Evolutionary conservation across 2,888 invertebrate species (phyloP).

Genomic region (Diachrysia chrysitis): DNA sequence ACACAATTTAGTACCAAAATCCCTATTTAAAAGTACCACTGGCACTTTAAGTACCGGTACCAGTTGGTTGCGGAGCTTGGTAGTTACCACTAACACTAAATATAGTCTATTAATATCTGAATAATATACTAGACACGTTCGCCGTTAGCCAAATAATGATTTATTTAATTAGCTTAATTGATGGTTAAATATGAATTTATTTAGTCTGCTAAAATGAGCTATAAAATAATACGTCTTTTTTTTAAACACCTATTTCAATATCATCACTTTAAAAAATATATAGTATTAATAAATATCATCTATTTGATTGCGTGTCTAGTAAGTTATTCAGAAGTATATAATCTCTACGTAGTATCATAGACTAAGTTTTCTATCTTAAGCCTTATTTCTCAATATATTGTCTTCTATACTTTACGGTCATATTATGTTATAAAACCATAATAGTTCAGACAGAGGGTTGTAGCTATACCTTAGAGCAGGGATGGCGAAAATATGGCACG

Average conservation of each 20-base stretch:
- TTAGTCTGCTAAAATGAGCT: too few relatives aligned
- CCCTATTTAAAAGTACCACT: slow-evolving; percentile 31
- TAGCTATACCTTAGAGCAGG: too few relatives aligned
- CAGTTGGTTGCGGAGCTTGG: slow-evolving; percentile 40
- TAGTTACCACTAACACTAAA: slow-evolving; percentile 45
- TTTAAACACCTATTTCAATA: too few relatives aligned
- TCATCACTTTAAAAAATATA: too few relatives aligned
- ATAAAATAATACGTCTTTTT: too few relatives aligned
- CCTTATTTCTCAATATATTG: background rate
- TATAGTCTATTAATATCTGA: slow-evolving; percentile 13
- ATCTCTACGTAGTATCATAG: background rate
- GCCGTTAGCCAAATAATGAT: background rate
- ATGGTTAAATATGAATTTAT: too few relatives aligned
- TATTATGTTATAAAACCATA: background rate
- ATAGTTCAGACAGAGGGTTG: too few relatives aligned
- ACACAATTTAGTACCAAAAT: slow-evolving; percentile 14
- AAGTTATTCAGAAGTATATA: background rate
- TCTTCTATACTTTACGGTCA: background rate
- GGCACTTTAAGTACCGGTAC: slow-evolving; percentile 14
- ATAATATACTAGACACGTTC: background rate
- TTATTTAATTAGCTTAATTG: background rate
- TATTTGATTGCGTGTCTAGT: background rate
- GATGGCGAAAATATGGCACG: too few relatives aligned
- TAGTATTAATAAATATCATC: too few relatives aligned
- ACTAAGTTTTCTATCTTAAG: background rate